Percentiles rank a stretch among this genome's conserved stretches.
These are phyloP conservation scores for Hozukius guyotensis DNA, from an alignment of 2,797 vertebrate species.

Conservation along the genomic window DNA sequence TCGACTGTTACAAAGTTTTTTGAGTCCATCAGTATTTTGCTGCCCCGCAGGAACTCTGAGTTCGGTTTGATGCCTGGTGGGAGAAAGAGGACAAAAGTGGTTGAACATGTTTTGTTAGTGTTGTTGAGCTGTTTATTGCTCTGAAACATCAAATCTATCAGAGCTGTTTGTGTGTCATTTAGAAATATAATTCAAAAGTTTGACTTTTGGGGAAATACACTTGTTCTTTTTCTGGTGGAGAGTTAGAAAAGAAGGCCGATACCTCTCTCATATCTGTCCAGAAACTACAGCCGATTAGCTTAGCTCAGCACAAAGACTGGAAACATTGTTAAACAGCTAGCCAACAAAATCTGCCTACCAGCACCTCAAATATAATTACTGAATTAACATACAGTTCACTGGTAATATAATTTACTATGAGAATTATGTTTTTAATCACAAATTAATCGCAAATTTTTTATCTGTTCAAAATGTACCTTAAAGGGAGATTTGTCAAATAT, in stretches of 20 bases:
- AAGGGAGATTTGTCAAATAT: no score
- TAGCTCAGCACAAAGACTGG: no score
- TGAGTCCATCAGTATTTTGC: slow-evolving; percentile 76
- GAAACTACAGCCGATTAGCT: no score
- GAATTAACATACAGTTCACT: neutral
- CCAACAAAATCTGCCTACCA: neutral
- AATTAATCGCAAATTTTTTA: no score
- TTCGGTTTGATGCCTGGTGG: slow-evolving; percentile 76
- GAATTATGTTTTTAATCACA: neutral
- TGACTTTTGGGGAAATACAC: neutral
- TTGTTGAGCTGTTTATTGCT: neutral
- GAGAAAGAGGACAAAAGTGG: neutral
- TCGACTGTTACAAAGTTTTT: slow-evolving; percentile 83
- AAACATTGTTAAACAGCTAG: no score
- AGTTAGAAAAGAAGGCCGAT: neutral
- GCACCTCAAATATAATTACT: neutral
- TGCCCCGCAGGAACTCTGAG: slow-evolving; percentile 80
- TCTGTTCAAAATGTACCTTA: no score
- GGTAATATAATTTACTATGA: neutral
- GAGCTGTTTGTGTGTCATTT: neutral
- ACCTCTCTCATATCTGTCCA: neutral
- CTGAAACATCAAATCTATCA: neutral
- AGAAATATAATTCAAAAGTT: neutral
- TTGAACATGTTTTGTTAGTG: neutral
- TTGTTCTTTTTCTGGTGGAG: no score